A percentile compares a stretch with the other conserved stretches of the same genome.
Evolutionary conservation across 2,113 vertebrate species (phyloP).

Genomic region (Cacatua alba): DNA sequence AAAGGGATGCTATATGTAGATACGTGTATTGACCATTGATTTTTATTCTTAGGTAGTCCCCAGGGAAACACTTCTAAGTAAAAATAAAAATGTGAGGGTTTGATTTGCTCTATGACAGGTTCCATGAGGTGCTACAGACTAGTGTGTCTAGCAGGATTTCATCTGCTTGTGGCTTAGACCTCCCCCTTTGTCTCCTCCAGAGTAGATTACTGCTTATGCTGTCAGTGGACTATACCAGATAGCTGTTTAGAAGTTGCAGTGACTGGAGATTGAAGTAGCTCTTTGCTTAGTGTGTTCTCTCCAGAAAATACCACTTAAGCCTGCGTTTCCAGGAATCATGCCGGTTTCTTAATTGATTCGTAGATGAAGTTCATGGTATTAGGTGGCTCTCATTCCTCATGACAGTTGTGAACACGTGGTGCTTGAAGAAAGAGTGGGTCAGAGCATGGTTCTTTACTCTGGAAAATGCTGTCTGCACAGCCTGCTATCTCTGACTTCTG

Average conservation of each 20-base stretch:
- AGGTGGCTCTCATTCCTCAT: not conserved
- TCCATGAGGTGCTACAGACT: not conserved
- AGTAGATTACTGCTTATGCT: not conserved
- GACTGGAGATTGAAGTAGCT: not conserved
- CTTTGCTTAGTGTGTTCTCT: not conserved
- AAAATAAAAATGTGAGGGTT: not conserved
- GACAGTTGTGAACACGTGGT: not conserved
- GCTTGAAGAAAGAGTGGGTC: not conserved
- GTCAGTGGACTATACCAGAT: not conserved
- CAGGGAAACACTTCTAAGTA: not conserved
- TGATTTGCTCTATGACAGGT: not conserved
- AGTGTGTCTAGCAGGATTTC: not conserved
- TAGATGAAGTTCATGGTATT: not conserved
- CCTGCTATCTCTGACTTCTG: not conserved
- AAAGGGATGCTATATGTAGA: not conserved
- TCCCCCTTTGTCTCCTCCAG: not conserved
- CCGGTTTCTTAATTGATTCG: not conserved
- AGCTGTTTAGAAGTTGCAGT: not conserved
- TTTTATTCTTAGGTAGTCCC: not conserved
- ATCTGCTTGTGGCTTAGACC: not conserved
- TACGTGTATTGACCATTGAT: not conserved
- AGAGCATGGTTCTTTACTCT: rapidly evolving
- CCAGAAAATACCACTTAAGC: not conserved
- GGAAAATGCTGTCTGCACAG: not conserved
- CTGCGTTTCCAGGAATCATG: not conserved